A percentile compares a stretch with the other conserved stretches of the same genome.
Evolutionary conservation across 2,113 vertebrate genomes (phyloP).

Genomic region (Hystrix cristata): DNA sequence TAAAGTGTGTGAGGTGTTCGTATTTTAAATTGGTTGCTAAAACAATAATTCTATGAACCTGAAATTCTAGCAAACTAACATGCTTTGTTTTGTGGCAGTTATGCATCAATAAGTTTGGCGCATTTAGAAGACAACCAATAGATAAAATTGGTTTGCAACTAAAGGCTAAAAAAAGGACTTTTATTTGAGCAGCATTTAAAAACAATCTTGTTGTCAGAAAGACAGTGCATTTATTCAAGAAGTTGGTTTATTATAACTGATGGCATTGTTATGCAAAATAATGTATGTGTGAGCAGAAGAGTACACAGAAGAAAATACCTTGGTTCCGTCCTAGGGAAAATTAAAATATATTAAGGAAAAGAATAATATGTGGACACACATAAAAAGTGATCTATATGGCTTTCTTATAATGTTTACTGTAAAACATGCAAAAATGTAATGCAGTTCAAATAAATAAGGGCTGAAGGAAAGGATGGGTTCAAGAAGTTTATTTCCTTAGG

Average conservation of each 20-base stretch:
- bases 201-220: neutral
- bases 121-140: slow-evolving; percentile 4
- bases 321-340: neutral
- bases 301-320: neutral
- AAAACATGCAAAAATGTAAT: neutral
- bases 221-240: neutral
- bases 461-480: slow-evolving; percentile 23
- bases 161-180: slow-evolving; percentile 9
- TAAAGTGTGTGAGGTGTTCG: slow-evolving; percentile 6
- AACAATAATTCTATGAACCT: slow-evolving; percentile 33
- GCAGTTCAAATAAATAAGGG: neutral
- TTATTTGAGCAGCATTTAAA: slow-evolving; percentile 7
- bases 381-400: neutral
- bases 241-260: neutral
- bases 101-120: neutral
- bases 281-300: neutral
- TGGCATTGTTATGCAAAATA: neutral
- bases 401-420: slow-evolving; percentile 40
- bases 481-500: neutral
- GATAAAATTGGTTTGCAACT: slow-evolving; percentile 14
- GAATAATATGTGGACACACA: neutral
- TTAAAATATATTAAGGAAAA: neutral
- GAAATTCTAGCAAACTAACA: slow-evolving; percentile 35
- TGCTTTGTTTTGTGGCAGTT: neutral
- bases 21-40: slow-evolving; percentile 49